Base-by-base conservation (phyloP, 2,113 vertebrate species). In the Menidia beryllina region DNA sequence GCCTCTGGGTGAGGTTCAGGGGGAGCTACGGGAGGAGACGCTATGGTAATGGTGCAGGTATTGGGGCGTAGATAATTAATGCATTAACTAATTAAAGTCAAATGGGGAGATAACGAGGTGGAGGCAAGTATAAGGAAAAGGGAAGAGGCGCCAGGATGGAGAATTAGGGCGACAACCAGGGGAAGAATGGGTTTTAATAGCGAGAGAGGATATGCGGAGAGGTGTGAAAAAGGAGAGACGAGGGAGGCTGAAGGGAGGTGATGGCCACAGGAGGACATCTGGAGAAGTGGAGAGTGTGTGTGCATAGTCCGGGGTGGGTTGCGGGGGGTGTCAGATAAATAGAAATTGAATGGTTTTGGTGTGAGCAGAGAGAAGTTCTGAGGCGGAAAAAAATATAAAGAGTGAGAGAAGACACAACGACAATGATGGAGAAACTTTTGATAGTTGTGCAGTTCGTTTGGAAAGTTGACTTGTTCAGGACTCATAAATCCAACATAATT, bases 391-490 rank as follows among this genome's bases (percentile, higher is more conserved):
- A 91, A 89, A 88, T 82, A 88, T 84, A 89, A 88, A 90, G 86
- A 78, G 85, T 54, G 88, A 85, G 78, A 87, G 81, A 62, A 84
- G 84, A 86, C 80, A 87, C 86, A 72, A 89, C 85, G 86, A 91
- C 88, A 89, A 87, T 92, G 92, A 92, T 92, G 85, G 91, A 93
- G 91, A 93, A 93, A 94, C 91, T 93, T 94, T 91, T 92, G 91
- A 93, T 92, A 90, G 93, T 89, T 91, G 85, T 88, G 87, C 81
- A 72, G 82, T 88, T 92, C 81, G 86, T 89, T 83, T 88, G 90
- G 86, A 93, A 93, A 93, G 91, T 93, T 92, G 77, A 75, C 71
- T 80, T 74, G 80, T 86, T 84, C 84, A 72, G 74, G 83, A 84
- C 75, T 79, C 77, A 72, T 82, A 84, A 86, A 86, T 85, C 85